phyloP scores from a whole-genome alignment of 2,888 invertebrate species.

The Halictus ligatus region DNA sequence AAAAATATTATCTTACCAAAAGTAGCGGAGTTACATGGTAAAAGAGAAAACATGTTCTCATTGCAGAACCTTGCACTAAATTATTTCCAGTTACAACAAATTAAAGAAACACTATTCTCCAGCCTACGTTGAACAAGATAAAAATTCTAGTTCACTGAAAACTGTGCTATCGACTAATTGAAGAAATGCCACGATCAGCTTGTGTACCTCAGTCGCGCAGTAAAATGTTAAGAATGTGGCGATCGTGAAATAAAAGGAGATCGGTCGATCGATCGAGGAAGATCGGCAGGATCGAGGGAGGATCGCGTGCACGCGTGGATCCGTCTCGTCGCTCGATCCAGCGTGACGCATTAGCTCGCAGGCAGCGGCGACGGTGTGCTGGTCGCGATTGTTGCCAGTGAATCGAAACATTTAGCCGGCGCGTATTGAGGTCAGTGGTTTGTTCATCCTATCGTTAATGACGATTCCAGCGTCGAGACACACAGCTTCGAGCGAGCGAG shows the following conservation, averaged over 20 bases:
- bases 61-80: no score
- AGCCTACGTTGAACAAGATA: no score
- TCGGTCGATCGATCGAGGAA: not conserved
- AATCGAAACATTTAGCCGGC: slow-evolving; percentile 52
- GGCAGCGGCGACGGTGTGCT: slow-evolving; percentile 5
- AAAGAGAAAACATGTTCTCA: no score
- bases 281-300: not conserved
- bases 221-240: not conserved
- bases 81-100: no score
- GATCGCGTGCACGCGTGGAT: not conserved
- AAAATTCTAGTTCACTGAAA: no score
- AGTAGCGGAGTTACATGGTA: no score
- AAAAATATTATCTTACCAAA: no score
- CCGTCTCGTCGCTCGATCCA: not conserved
- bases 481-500: slow-evolving; percentile 46
- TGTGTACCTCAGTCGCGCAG: not conserved
- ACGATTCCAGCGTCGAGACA: slow-evolving; percentile 60
- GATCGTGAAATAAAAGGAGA: not conserved
- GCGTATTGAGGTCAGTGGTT: slow-evolving; percentile 58
- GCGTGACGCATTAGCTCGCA: slow-evolving; percentile 27
- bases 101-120: no score
- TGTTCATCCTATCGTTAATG: slow-evolving; percentile 61
- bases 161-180: no score
- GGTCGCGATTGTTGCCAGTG: slow-evolving; percentile 33
- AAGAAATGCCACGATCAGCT: not conserved